Conservation (phyloP, 2,113 vertebrate genomes). For the Machaerirhynchus nigripectus region DNA sequence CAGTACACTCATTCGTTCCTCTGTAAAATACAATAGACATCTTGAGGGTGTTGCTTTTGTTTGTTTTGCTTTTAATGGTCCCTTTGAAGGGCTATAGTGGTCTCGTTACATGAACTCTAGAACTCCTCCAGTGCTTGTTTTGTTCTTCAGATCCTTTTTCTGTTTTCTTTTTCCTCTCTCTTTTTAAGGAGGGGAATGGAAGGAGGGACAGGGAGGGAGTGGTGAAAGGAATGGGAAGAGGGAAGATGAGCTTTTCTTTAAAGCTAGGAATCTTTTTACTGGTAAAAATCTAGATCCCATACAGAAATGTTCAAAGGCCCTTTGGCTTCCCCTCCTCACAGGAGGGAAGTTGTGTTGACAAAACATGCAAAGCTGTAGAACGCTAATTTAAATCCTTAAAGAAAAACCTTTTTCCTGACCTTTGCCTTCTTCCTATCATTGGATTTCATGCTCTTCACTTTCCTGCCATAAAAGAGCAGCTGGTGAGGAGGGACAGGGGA, state of each 20-base stretch:
- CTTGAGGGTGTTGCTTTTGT: constrained; percentile 51
- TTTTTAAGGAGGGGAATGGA: neutral
- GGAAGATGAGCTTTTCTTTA: constrained; percentile 11
- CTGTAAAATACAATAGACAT: constrained; percentile 53
- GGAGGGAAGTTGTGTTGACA: constrained; percentile 57
- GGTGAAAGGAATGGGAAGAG: neutral
- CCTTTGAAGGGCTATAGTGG: constrained; percentile 47
- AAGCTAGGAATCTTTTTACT: neutral
- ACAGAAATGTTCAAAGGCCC: constrained; percentile 42
- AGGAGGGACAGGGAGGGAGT: neutral
- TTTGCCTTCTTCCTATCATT: constrained; percentile 58
- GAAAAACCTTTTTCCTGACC: constrained; percentile 56
- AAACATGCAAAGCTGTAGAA: constrained; percentile 58
- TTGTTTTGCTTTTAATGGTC: constrained; percentile 57
- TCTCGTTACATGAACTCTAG: constrained; percentile 42
- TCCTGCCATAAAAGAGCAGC: constrained; percentile 56
- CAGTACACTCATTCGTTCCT: constrained; percentile 36
- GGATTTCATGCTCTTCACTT: constrained; percentile 59
- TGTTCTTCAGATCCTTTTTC: constrained; percentile 33
- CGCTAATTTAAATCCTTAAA: constrained; percentile 49
- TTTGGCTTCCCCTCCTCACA: constrained; percentile 32
- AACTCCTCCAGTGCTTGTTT: constrained; percentile 26
- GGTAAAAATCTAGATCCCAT: constrained; percentile 42
- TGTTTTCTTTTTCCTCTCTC: neutral
- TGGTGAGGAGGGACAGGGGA: constrained; percentile 13